These are phyloP conservation scores for Pteria penguin DNA, from an alignment of 2,888 invertebrate genomes.

Conservation along the genomic window DNA sequence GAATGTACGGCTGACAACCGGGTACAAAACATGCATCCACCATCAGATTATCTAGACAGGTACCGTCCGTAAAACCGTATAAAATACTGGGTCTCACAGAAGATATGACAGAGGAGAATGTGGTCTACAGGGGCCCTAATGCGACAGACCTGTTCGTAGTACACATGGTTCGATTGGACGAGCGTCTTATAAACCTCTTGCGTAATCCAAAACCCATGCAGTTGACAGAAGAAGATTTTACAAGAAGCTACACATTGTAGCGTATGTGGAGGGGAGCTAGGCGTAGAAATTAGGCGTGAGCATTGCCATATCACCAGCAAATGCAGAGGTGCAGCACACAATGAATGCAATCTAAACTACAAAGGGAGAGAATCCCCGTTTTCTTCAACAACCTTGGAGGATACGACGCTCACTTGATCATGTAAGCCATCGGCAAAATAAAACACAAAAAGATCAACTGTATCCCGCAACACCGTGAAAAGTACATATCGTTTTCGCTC, in stretches of 20 bases:
- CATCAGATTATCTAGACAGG: constrained; percentile 6
- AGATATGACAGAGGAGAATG: constrained; percentile 1
- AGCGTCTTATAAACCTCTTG: neutral
- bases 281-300: constrained; percentile 7
- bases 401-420: constrained; percentile 34
- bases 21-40: neutral
- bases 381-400: constrained; percentile 35
- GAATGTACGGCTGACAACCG: constrained; percentile 9
- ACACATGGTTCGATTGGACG: constrained; percentile 10
- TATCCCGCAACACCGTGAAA: constrained; percentile 50
- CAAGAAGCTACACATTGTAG: neutral
- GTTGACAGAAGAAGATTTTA: neutral
- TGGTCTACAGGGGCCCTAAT: constrained; percentile 29
- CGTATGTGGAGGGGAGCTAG: neutral
- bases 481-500: constrained; percentile 26
- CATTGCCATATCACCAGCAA: constrained; percentile 42
- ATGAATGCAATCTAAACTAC: constrained; percentile 22
- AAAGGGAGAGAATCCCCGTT: constrained; percentile 22
- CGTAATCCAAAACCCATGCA: neutral
- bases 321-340: constrained; percentile 41
- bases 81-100: neutral
- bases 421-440: constrained; percentile 29
- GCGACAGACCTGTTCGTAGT: constrained; percentile 2
- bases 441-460: constrained; percentile 40
- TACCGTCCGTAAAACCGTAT: neutral